These are phyloP conservation scores for Ophioderma brevispina DNA, from an alignment of 35 echinoderm and acorn worm genomes.

Conservation along the genomic window DNA sequence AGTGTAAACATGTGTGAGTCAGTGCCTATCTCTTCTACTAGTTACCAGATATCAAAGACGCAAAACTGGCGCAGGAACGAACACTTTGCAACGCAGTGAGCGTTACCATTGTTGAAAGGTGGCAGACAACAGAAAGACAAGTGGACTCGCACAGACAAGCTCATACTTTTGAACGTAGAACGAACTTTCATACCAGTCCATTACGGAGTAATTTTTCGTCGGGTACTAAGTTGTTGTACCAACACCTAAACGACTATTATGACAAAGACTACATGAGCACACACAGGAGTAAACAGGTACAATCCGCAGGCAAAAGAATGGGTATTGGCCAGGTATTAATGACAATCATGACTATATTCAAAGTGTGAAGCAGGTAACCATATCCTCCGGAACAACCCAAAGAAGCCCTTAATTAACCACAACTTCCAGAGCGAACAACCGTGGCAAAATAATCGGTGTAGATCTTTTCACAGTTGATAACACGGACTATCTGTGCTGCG, in stretches of 20 bases:
- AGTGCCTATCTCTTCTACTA: background rate
- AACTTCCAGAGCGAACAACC: too few species aligned
- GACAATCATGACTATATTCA: constrained; percentile 45
- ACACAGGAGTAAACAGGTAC: constrained; percentile 67
- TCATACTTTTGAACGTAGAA: constrained; percentile 33
- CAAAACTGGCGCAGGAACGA: constrained; percentile 18
- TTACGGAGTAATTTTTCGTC: constrained; percentile 62
- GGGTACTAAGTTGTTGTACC: constrained; percentile 50
- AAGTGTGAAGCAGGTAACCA: constrained; percentile 54
- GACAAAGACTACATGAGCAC: constrained; percentile 55
- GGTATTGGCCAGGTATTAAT: constrained; percentile 69
- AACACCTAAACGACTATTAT: constrained; percentile 18
- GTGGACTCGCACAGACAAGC: background rate
- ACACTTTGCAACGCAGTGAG: constrained; percentile 36
- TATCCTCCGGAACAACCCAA: background rate
- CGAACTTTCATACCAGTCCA: constrained; percentile 35
- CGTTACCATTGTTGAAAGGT: background rate
- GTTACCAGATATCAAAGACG: background rate
- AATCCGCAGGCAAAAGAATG: constrained; percentile 37
- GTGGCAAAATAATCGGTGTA: too few species aligned
- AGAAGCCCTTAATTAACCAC: constrained; percentile 34
- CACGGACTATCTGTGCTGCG: constrained; percentile 17
- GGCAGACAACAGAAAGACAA: background rate
- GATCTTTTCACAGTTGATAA: too few species aligned
- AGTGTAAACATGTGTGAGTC: constrained; percentile 26